Base-by-base conservation (phyloP, 2,113 vertebrate species). In the Pterocles burchelli region DNA sequence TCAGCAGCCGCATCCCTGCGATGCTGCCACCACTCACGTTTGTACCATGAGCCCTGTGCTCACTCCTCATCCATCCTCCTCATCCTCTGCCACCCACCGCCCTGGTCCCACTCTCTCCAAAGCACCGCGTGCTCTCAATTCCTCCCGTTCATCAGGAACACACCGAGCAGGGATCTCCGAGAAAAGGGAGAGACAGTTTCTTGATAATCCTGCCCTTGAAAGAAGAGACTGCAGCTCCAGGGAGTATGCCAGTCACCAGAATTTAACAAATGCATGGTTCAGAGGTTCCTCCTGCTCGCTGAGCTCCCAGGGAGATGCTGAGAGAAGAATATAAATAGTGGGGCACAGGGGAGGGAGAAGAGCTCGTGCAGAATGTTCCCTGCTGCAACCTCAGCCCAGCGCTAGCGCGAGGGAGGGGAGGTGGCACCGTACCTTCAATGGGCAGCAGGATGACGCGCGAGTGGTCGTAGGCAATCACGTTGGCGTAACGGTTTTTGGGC, bases 391-490 rank as follows among this genome's bases (percentile, higher is more conserved):
- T 10, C 63, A 31, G 7, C 22, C 34, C 15, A 9, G 70, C 6
- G 0, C 33, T 8, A 12, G 10, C 7, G 1, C 0, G 9, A 0
- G 13, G 61, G n/a, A 15, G 41, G 0, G 13, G 74, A 38, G 36
- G 6, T 18, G 49, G 51, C 4, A 21, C 76, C 2, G 81, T 97
- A 99, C 99, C 99, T 96, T 99, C 99, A 1, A 99, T 98, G 57
- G 99, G 99, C 91, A 99, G 98, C 96, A 99, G 98, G 96, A 99
- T 99, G 97, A 99, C 99, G 0, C 99, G 99, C 2, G 99, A 99
- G 92, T 99, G 99, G 98, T 99, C 99, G 11, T 99, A 99, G 94
- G 99, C 99, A 7, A 99, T 99, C 95, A 99, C 99, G 48, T 99
- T 99, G 24, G 99, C 99, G 1, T 99, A 99, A 57, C 99, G 99